Evolutionary conservation across 2,888 invertebrate species (phyloP).

Genomic region (Disparrhopalites patrizii): DNA sequence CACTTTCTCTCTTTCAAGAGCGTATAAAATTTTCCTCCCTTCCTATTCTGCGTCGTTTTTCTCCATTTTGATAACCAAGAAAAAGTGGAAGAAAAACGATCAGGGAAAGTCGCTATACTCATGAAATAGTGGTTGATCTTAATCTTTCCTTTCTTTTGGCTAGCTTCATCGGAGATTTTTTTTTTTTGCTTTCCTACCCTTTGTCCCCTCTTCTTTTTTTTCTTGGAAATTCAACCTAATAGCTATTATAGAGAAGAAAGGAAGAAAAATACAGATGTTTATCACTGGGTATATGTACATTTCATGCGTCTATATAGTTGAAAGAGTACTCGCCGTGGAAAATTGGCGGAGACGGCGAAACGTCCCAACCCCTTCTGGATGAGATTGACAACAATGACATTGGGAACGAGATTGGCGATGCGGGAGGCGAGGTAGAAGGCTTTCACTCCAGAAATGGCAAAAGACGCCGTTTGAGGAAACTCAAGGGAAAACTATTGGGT

Average conservation of each 20-base stretch:
- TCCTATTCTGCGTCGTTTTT: no score
- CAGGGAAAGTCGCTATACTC: background rate
- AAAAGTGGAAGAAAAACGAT: background rate
- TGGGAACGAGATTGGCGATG: constrained; percentile 43
- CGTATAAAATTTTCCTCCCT: no score
- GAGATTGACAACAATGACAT: constrained; percentile 42
- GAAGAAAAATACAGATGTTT: background rate
- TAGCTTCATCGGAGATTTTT: background rate
- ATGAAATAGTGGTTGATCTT: background rate
- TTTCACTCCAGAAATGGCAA: constrained; percentile 14
- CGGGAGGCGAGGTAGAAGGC: constrained; percentile 25
- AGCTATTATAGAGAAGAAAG: background rate
- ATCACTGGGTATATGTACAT: background rate
- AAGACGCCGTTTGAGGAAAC: constrained; percentile 12
- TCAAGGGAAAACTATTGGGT: constrained; percentile 38
- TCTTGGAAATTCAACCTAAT: background rate
- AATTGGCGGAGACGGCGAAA: constrained; percentile 1
- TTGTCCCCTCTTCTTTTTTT: background rate
- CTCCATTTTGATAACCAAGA: no score
- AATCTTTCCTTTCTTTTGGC: background rate
- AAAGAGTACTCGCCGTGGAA: constrained; percentile 47
- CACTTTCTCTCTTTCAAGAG: no score
- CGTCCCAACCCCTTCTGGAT: background rate
- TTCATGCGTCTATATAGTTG: constrained; percentile 36
- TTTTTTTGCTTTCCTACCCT: background rate